Conservation (phyloP, 2,113 vertebrate genomes). For the Amphilophus citrinellus region DNA sequence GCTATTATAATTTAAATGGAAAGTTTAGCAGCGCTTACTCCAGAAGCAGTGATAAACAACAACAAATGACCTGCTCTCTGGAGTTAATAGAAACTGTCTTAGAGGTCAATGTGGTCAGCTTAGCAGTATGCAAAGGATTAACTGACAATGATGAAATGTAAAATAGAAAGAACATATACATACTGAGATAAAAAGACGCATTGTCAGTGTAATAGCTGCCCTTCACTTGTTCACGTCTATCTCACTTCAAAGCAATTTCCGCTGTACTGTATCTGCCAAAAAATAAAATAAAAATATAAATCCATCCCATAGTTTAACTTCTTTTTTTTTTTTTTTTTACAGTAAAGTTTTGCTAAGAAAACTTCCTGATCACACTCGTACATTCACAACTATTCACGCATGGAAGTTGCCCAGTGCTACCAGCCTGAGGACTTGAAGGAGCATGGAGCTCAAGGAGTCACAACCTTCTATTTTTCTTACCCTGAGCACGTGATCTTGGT, state of each 20-base stretch:
- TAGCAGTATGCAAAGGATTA: constrained; percentile 14
- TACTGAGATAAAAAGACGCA: constrained; percentile 11
- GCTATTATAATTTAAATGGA: constrained; percentile 1
- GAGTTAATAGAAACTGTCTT: constrained; percentile 43
- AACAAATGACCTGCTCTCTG: constrained; percentile 10
- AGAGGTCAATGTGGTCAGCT: constrained; percentile 38
- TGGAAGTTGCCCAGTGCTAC: not conserved
- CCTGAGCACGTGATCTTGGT: not conserved
- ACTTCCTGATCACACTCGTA: not conserved
- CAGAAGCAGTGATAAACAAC: constrained; percentile 17
- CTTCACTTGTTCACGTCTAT: not conserved
- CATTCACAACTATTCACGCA: not conserved
- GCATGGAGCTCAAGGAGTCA: not conserved
- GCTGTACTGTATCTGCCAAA: not conserved
- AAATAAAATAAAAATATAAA: not conserved
- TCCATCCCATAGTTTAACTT: not conserved
- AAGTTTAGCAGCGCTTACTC: constrained; percentile 9
- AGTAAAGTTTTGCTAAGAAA: not conserved
- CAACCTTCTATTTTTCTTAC: not conserved
- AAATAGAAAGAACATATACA: constrained; percentile 22
- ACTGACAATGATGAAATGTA: constrained; percentile 56
- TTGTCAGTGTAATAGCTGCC: constrained; percentile 14
- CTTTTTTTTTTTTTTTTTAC: not conserved
- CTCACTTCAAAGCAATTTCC: constrained; percentile 17
- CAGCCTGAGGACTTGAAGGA: not conserved